Evolutionary conservation across 2,888 invertebrate species (phyloP).

Genomic region (Electrophaes corylata): DNA sequence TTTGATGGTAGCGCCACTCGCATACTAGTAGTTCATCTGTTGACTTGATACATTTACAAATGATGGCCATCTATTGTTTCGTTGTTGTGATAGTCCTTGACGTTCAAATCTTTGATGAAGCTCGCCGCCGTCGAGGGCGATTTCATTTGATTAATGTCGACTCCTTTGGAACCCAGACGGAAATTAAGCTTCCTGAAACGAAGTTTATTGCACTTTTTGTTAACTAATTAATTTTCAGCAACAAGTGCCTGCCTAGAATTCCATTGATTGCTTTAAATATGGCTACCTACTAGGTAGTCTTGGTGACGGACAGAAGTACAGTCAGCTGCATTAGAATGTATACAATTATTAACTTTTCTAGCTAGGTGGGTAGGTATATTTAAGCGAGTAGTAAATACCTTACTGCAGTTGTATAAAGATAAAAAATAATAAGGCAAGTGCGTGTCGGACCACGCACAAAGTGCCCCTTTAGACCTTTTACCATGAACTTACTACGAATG

Average conservation of each 20-base stretch:
- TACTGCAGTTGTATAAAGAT: no score
- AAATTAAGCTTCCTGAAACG: conserved; percentile 74
- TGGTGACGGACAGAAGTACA: no score
- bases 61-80: conserved; percentile 37
- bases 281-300: neutral
- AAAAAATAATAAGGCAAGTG: no score
- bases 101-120: conserved; percentile 64
- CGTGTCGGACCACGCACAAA: no score
- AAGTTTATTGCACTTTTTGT: conserved; percentile 78
- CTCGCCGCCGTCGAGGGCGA: conserved; percentile 60
- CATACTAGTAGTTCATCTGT: neutral
- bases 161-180: conserved; percentile 61
- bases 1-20: no score
- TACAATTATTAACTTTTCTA: no score
- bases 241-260: conserved; percentile 63
- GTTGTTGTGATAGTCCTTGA: conserved; percentile 57
- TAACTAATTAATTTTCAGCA: conserved; percentile 77
- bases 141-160: conserved; percentile 72
- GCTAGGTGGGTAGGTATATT: no score
- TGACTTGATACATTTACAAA: neutral
- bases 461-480: no score
- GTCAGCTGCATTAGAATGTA: no score
- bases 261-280: conserved; percentile 43
- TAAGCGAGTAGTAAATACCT: no score
- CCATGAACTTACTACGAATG: no score